These are phyloP conservation scores for Nemurella pictetii DNA, from an alignment of 2,888 invertebrate genomes.

Conservation along the genomic window DNA sequence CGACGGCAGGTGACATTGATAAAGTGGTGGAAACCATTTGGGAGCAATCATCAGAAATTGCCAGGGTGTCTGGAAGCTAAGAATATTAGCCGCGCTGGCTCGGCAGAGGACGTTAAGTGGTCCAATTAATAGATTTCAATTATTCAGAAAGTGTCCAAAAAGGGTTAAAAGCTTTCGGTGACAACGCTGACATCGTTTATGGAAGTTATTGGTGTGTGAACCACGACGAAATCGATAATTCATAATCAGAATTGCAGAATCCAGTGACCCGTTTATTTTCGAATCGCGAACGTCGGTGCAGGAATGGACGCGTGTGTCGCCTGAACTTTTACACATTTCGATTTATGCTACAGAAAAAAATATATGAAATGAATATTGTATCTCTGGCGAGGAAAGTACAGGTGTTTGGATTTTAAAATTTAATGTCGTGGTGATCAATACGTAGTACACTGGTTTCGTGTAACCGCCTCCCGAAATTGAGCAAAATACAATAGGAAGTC, in stretches of 20 bases:
- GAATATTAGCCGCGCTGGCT: not conserved
- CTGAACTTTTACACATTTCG: not conserved
- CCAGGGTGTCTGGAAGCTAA: not conserved
- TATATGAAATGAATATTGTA: not conserved
- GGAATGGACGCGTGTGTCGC: conserved; percentile 49
- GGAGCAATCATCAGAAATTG: not conserved
- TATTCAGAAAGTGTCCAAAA: conserved; percentile 41
- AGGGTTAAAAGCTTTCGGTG: conserved; percentile 50
- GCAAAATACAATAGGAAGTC: not conserved
- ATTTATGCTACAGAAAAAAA: not conserved
- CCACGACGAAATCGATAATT: conserved; percentile 40
- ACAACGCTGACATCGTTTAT: conserved; percentile 51
- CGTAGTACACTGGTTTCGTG: not conserved
- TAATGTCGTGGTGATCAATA: not conserved
- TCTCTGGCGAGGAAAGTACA: not conserved
- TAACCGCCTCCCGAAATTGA: not conserved
- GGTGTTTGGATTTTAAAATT: not conserved
- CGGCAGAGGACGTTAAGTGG: conserved; percentile 43
- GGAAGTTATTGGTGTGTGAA: conserved; percentile 55
- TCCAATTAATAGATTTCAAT: conserved; percentile 51
- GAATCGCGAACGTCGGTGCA: not conserved
- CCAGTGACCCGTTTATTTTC: not conserved
- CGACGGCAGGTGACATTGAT: not conserved
- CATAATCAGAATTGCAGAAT: not conserved
- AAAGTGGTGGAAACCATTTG: not conserved